Percentiles rank a stretch among this genome's conserved stretches.
These are phyloP conservation scores for Phataginus tricuspis DNA, from an alignment of 2,797 vertebrate species.

Conservation along the genomic window DNA sequence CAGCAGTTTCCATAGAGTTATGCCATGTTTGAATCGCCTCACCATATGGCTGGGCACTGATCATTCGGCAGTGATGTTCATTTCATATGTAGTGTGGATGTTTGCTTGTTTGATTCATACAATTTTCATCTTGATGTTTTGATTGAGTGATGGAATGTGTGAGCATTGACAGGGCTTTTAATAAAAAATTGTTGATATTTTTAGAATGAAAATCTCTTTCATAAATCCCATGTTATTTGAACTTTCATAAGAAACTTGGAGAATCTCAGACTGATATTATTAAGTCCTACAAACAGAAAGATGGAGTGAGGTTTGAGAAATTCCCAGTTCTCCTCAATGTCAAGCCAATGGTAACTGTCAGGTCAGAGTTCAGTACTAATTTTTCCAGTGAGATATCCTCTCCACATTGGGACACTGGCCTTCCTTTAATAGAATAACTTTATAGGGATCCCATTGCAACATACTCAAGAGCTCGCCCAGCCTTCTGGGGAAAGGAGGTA, in stretches of 20 bases:
- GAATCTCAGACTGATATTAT: background rate
- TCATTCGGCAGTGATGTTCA: constrained; percentile 33
- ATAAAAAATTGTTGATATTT: constrained; percentile 8
- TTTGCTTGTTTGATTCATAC: constrained; percentile 53
- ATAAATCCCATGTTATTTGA: background rate
- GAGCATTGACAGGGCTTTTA: background rate
- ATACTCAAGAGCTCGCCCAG: background rate
- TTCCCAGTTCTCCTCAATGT: background rate
- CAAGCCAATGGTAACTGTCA: background rate
- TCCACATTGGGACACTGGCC: background rate
- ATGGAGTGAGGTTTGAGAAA: background rate
- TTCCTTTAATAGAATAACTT: background rate
- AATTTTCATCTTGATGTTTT: constrained; percentile 16
- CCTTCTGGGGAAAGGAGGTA: background rate
- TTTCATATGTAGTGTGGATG: constrained; percentile 27
- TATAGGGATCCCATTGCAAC: background rate
- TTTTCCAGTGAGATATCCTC: background rate
- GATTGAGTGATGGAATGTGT: constrained; percentile 4
- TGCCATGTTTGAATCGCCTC: background rate
- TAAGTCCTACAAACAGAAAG: background rate
- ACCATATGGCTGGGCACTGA: constrained; percentile 49
- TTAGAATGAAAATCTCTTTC: background rate
- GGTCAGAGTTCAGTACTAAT: background rate
- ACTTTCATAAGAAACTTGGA: background rate
- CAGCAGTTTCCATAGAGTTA: constrained; percentile 37